Conservation (phyloP, 2,888 invertebrate genomes). For the Aleiodes leptofemur region DNA sequence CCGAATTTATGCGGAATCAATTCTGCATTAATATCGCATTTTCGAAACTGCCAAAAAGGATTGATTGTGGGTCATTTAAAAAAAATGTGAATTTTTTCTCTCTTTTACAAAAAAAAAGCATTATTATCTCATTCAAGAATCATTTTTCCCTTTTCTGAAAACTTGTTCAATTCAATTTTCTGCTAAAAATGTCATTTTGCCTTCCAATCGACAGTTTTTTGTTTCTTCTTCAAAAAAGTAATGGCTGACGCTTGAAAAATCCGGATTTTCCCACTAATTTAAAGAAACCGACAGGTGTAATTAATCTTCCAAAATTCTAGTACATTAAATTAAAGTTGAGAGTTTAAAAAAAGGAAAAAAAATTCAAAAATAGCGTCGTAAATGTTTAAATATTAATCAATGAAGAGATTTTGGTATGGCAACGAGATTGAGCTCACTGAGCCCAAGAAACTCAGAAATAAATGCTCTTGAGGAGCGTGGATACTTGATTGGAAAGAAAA, state of each 20-base stretch:
- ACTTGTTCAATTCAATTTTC: no score
- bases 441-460: conserved; percentile 88
- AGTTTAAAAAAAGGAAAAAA: background rate
- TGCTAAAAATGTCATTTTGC: no score
- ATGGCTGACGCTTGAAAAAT: conserved; percentile 64
- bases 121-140: no score
- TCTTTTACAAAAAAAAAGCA: no score
- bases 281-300: conserved; percentile 61
- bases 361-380: background rate
- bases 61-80: no score
- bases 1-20: no score
- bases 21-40: no score
- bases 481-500: conserved; percentile 89
- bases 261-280: conserved; percentile 53
- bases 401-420: conserved; percentile 78
- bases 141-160: no score
- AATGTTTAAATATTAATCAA: conserved; percentile 51
- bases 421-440: conserved; percentile 81
- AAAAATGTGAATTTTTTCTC: no score
- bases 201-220: conserved; percentile 49
- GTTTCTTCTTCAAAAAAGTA: conserved; percentile 47
- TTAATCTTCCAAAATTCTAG: conserved; percentile 67
- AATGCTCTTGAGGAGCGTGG: conserved; percentile 90
- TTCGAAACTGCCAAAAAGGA: no score
- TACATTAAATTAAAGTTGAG: conserved; percentile 45